Evolutionary conservation across 1,140 invertebrate species (phyloP), one percentile per base, ranked within the genome.

Genomic region (Drosophila saltans): DNA sequence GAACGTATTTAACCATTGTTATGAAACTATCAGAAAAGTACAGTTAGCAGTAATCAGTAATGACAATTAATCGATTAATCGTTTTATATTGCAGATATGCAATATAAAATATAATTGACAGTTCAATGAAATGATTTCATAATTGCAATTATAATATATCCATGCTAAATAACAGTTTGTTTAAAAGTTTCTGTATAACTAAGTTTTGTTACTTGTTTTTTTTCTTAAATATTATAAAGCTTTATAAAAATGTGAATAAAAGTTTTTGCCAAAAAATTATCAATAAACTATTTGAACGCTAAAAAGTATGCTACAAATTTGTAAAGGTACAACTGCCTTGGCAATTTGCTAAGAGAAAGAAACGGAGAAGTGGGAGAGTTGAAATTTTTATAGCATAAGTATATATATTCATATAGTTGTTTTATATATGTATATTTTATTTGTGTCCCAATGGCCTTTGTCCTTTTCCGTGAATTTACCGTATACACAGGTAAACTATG

Each of bases 401-500:
- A 36, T 36, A 30, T 30, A 5, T 5, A 36, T 36, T 36, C 33
- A 36, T 36, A 0, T 7, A 36, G 33, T 36, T 36, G 33, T 5
- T 48, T 24, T 48, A 40, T 40, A 11, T 40, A 9, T 40, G 3
- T 40, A 9, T 40, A 11, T 40, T 40, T 40, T 40, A 40, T 40
- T 40, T 3, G 39, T 11, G 10, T 48, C 45, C 45, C 45, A 48
- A 52, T 52, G 45, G 45, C 45, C 45, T 52, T 26, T 52, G 45
- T 52, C 45, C 45, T 52, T 52, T 3, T 52, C 45, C 45, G 2
- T 24, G 24, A 8, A 26, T 52, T 26, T 26, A 7, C 45, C 9
- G 9, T 9, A 52, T 52, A 52, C 24, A 52, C 45, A 52, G 45
- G 45, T 26, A 52, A 52, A 52, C 45, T 52, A 52, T 21, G 45